A percentile compares a stretch with the other conserved stretches of the same genome.
Conservation (phyloP, 2,113 vertebrate genomes). For the Larimichthys crocea region DNA sequence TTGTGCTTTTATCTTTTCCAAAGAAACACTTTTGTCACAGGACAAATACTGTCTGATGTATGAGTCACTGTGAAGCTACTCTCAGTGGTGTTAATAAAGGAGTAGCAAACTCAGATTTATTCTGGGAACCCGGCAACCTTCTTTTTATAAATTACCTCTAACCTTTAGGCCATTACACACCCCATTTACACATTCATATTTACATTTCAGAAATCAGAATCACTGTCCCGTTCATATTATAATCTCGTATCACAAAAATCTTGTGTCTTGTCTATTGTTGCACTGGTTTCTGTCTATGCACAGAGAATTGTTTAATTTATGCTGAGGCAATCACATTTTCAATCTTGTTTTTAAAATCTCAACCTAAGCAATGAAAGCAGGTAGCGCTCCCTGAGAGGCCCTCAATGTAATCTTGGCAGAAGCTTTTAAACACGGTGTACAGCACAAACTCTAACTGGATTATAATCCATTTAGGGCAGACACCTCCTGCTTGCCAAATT, state of each 20-base stretch:
- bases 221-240: background rate
- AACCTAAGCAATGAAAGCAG: background rate
- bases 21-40: background rate
- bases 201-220: background rate
- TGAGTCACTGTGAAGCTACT: background rate
- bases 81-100: background rate
- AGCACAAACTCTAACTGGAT: conserved; percentile 40
- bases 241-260: background rate
- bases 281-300: background rate
- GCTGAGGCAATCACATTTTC: background rate
- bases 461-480: conserved; percentile 27
- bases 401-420: conserved; percentile 6
- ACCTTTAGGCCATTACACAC: background rate
- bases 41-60: background rate
- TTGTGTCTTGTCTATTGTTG: background rate
- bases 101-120: background rate
- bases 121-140: background rate
- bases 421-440: conserved; percentile 29
- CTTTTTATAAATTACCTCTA: background rate
- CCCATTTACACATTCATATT: conserved; percentile 8
- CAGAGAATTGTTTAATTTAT: background rate
- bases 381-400: background rate
- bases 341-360: background rate
- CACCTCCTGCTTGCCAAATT: conserved; percentile 46
- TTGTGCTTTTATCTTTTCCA: background rate